Evolutionary conservation across 2,797 vertebrate genomes (phyloP), one percentile per base, ranked within the genome.

Genomic region (Chelonia mydas): DNA sequence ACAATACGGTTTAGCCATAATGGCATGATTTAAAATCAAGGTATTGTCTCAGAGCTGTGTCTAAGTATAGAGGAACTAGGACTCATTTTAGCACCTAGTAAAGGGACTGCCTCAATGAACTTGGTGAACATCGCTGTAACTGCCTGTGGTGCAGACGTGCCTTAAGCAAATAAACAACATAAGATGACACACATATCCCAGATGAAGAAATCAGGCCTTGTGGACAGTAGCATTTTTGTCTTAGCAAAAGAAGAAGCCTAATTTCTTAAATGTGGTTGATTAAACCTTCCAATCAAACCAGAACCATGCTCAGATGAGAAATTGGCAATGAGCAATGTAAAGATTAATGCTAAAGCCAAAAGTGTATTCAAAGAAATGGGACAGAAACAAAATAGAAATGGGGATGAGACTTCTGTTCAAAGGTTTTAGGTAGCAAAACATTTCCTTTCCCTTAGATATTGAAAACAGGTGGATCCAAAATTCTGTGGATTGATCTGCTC

Each of bases 211-310:
- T 68, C 19, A 90, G 49, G 25, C 11, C 33, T 83, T 33, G 37
- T 15, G 17, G 23, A 76, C 79, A 91, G 33, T 23, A 49, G 28
- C 85, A 68, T 55, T 93, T 85, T 86, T 76, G 50, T 84, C 37
- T 45, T 47, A 33, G 28, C 72, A 78, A 55, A 31, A n/a, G 16
- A n/a, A 33, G 7, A 8, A n/a, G 9, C 2, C 81, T 87, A 53
- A 68, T 87, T 79, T 90, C 23, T 79, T 19, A 78, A 51, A 3
- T 2, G 41, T 50, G 16, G 2, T 92, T 51, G 12, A 45, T 83
- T 81, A 94, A 94, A 65, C 79, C 80, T 93, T 97, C 83, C 10
- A 81, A 15, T 1, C 6, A 61, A 93, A 76, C 25, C 91, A 31
- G 19, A 84, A 13, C 59, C 31, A 41, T 27, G 61, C 2, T 86